Base-by-base conservation (phyloP, 2,888 invertebrate species). In the Sphaeridia pumilis region DNA sequence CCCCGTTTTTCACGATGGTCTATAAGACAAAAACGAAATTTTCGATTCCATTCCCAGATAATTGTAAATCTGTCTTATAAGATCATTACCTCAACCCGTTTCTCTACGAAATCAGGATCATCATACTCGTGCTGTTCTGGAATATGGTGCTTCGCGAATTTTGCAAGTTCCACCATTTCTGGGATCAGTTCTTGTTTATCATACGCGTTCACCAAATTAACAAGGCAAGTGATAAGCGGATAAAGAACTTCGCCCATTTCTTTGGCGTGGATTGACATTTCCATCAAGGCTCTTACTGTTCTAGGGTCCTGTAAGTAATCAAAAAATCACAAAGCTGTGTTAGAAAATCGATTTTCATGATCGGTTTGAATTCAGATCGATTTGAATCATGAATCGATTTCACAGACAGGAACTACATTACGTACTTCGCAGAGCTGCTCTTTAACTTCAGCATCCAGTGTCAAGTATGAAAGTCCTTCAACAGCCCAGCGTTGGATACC, bases 81-180 rank as follows among this genome's bases (percentile, higher is more conserved):
- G n/a, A n/a, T n/a, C n/a, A n/a, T 72, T 52, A 66, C 70, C 55
- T 70, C 70, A 20, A 77, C 68, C 58, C 95, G 79, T 68, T 87
- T 86, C 22, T 80, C 79, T 0, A 92, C 76, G 69, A 87, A 94
- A 70, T 92, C 92, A 0, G 80, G 78, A 69, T 88, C 87, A 70
- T 94, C 92, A 48, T 88, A 70, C 68, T 88, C 88, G 73, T 95
- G 94, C 65, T 90, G 89, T 70, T 97, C 92, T 2, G 98, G 98
- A 61, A 99, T 87, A 71, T 98, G 98, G 68, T 97, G 95, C 72
- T 99, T 98, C 2, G 98, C 90, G 73, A 95, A 99, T 73, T 97
- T 94, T 0, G 98, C 98, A 58, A 99, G 73, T 71, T 98, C 94
- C 20, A 95, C 69, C 87, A 99, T 85, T 75, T 98, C 98, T 2